phyloP scores from a whole-genome alignment of 92 coral and sea anemone species.

The Zoanthus gigantus region DNA sequence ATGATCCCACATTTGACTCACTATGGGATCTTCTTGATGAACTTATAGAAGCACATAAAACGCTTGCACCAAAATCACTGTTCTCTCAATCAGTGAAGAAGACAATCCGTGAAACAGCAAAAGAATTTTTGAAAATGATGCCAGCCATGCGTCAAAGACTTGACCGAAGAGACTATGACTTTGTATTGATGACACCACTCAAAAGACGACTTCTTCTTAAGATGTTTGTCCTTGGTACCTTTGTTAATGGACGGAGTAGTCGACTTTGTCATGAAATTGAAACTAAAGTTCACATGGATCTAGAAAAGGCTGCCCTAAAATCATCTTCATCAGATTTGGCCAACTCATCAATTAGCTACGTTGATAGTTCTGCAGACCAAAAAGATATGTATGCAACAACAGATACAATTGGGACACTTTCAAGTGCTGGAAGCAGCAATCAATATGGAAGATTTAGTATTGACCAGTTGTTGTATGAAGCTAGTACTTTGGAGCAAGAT shows the following conservation, averaged over 20 bases:
- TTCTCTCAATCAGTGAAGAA: conserved; percentile 91
- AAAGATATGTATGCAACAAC: conserved; percentile 68
- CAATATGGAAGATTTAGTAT: conserved; percentile 86
- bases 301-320: conserved; percentile 71
- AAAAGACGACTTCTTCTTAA: conserved; percentile 95
- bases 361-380: conserved; percentile 75
- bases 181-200: conserved; percentile 92
- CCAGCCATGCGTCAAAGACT: conserved; percentile 97
- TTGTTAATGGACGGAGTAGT: conserved; percentile 94
- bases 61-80: conserved; percentile 81
- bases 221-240: conserved; percentile 95
- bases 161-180: conserved; percentile 95
- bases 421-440: conserved; percentile 75
- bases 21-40: conserved; percentile 99
- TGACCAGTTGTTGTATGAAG: conserved; percentile 79
- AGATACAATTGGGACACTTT: conserved; percentile 76
- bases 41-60: conserved; percentile 96
- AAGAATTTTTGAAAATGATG: conserved; percentile 95
- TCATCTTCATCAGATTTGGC: conserved; percentile 63
- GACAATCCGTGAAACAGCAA: conserved; percentile 94
- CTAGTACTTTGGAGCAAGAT: conserved; percentile 67
- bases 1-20: conserved; percentile 95
- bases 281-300: conserved; percentile 83
- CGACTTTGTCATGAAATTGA: conserved; percentile 89
- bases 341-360: conserved; percentile 65